phyloP scores from a whole-genome alignment of 2,888 invertebrate genomes.

The Barypeithes pellucidus region DNA sequence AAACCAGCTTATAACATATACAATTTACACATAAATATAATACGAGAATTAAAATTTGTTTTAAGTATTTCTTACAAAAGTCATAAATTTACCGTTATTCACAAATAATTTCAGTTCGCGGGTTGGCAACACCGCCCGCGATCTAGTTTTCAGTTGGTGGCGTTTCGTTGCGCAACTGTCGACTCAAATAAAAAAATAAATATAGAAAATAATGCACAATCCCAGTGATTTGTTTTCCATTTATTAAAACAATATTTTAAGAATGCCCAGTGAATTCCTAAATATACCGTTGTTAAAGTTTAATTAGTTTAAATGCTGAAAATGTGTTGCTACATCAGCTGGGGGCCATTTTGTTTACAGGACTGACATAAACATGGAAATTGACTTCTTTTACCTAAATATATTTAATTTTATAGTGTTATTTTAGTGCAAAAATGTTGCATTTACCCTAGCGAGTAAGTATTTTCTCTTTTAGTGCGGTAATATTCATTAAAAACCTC shows the following conservation, averaged over 20 bases:
- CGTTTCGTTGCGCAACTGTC: constrained; percentile 68
- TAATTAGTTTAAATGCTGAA: constrained; percentile 33
- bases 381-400: constrained; percentile 61
- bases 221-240: constrained; percentile 12
- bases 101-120: neutral
- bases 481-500: neutral
- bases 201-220: constrained; percentile 32
- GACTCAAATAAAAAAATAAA: constrained; percentile 57
- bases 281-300: constrained; percentile 1
- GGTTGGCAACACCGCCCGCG: constrained; percentile 39
- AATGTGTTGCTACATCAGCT: constrained; percentile 57
- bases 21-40: no score
- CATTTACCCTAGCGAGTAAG: constrained; percentile 57
- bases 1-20: no score
- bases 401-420: constrained; percentile 54
- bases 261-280: constrained; percentile 53
- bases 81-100: constrained; percentile 34
- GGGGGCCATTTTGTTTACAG: constrained; percentile 70
- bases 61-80: neutral
- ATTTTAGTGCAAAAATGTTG: constrained; percentile 56
- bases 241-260: constrained; percentile 44
- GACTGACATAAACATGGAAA: constrained; percentile 68
- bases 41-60: no score
- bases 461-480: constrained; percentile 10
- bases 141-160: constrained; percentile 52